phyloP scores from a whole-genome alignment of 2,797 vertebrate genomes.

The Darevskia mixta region DNA sequence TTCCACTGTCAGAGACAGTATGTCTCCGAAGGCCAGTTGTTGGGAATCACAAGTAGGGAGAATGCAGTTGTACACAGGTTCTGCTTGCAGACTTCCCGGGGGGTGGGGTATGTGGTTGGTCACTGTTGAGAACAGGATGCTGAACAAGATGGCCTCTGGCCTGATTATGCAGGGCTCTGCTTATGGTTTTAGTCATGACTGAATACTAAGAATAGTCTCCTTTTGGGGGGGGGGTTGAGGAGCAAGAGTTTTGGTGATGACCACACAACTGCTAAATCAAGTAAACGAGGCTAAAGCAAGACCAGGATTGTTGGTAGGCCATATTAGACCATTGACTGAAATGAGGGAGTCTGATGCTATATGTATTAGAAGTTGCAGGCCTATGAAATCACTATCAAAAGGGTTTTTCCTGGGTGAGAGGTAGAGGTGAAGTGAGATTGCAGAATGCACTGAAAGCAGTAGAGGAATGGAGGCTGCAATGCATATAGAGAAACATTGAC shows the following conservation, averaged over 20 bases:
- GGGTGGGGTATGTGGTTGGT: too few species aligned
- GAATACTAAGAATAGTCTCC: not conserved
- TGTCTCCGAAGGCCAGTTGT: too few species aligned
- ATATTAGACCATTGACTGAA: not conserved
- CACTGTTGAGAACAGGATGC: too few species aligned
- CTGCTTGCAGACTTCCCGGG: too few species aligned
- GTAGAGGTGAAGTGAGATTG: too few species aligned
- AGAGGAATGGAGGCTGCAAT: not conserved
- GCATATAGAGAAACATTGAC: not conserved
- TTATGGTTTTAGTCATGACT: not conserved
- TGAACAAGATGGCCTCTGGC: too few species aligned
- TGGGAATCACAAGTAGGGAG: too few species aligned
- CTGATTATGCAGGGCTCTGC: too few species aligned
- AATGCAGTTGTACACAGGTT: too few species aligned
- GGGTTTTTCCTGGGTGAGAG: not conserved
- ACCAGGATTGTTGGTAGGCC: not conserved
- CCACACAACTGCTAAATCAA: not conserved
- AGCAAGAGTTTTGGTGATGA: not conserved
- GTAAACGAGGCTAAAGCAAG: not conserved
- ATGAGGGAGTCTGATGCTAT: too few species aligned
- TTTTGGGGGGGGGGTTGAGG: not conserved
- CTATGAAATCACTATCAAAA: not conserved
- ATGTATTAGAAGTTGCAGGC: not conserved
- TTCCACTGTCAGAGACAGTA: too few species aligned
- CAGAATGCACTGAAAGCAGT: not conserved